Conservation (phyloP, 53 echinoderm and acorn worm genomes). For the Apostichopus leukothele region DNA sequence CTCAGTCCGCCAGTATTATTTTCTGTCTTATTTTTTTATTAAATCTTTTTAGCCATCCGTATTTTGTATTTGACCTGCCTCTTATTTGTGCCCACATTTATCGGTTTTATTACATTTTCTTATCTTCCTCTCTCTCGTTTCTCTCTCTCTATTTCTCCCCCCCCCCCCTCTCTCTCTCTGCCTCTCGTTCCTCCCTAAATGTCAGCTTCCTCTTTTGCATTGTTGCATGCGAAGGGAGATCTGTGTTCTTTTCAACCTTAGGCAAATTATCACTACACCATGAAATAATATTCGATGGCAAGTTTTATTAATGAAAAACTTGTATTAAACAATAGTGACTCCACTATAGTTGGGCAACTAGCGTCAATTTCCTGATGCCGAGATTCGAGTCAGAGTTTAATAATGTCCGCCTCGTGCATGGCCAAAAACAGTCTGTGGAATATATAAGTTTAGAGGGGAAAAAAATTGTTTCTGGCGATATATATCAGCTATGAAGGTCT, state of each 20-base stretch:
- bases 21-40: too few relatives aligned
- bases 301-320: constrained; percentile 47
- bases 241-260: constrained; percentile 26
- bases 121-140: neutral
- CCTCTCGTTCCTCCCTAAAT: neutral
- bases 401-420: neutral
- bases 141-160: neutral
- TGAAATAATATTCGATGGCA: constrained; percentile 45
- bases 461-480: neutral
- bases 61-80: neutral
- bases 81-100: neutral
- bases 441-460: too few relatives aligned
- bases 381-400: constrained; percentile 27
- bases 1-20: too few relatives aligned
- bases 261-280: constrained; percentile 31
- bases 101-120: neutral
- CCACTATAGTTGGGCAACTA: constrained; percentile 23
- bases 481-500: neutral
- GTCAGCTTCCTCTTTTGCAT: neutral
- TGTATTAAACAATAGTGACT: constrained; percentile 38
- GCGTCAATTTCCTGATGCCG: constrained; percentile 26
- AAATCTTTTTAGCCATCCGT: too few relatives aligned
- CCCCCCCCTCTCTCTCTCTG: neutral
- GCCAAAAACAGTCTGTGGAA: too few relatives aligned
- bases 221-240: neutral